Percentiles rank a stretch among this genome's conserved stretches.
phyloP scores from a whole-genome alignment of 2,888 invertebrate species.

The Cecidostiba fungosa region DNA sequence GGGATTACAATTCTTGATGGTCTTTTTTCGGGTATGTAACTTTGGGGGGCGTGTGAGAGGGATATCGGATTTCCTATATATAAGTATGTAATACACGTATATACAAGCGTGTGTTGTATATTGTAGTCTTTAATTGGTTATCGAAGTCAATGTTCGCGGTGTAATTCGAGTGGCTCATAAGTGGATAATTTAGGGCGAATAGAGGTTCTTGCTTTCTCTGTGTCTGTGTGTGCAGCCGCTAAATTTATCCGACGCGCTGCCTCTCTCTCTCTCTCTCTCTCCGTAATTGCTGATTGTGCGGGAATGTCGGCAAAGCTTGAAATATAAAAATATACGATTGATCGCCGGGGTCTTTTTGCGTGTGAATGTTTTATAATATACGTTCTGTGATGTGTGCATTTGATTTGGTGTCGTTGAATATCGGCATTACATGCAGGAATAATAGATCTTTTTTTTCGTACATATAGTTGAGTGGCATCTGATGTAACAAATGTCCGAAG shows the following conservation, averaged over 20 bases:
- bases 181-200: slow-evolving; percentile 47
- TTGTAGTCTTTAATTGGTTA: slow-evolving; percentile 43
- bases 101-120: background rate
- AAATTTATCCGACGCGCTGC: slow-evolving; percentile 41
- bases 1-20: background rate
- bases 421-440: too few relatives aligned
- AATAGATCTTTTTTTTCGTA: too few relatives aligned
- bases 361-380: background rate
- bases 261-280: slow-evolving; percentile 17
- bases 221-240: slow-evolving; percentile 25
- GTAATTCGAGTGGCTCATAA: slow-evolving; percentile 58
- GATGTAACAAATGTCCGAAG: too few relatives aligned
- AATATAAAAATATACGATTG: background rate
- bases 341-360: background rate
- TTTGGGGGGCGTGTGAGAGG: background rate
- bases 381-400: too few relatives aligned
- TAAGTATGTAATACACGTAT: background rate
- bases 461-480: too few relatives aligned
- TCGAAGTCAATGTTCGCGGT: slow-evolving; percentile 60
- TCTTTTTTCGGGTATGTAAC: background rate
- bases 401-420: too few relatives aligned
- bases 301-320: background rate
- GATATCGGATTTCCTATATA: background rate
- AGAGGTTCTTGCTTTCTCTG: slow-evolving; percentile 43
- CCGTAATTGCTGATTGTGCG: background rate